Evolutionary conservation across 2,797 vertebrate species (phyloP), one percentile per base, ranked within the genome.

Genomic region (Chaetodon trifasciatus): DNA sequence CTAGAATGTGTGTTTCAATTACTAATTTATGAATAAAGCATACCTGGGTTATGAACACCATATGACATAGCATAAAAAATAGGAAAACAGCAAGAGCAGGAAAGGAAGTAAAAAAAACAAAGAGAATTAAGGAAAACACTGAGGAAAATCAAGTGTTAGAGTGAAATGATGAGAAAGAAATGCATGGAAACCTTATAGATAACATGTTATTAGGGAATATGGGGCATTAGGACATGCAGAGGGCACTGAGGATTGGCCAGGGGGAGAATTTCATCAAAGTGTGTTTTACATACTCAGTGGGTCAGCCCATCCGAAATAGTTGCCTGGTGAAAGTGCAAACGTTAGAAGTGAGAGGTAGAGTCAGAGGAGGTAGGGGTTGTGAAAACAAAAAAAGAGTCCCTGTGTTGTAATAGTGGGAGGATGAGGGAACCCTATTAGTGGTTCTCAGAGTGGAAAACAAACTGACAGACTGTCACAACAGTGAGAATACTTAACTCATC

Each of bases 271-370:
- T 66, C 55, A 90, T 86, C 42, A 87, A 87, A 85, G 70, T 86
- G 68, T 63, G 82, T 81, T 93, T 96, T 98, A 99, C 97, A 96
- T 99, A 99, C 98, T 97, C 94, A 95, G 95, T 84, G 96, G 94
- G 81, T 98, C 96, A 93, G 96, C 96, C 98, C 98, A 99, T 98
- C 97, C 97, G 95, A 99, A 98, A 99, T 97, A 98, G 96, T 96
- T 97, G 97, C 98, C 98, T 99, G 97, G 94, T 93, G 92, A 86
- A 95, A 95, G 91, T 92, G 92, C 90, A 96, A 93, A 96, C 71
- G 91, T 95, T 92, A 96, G 83, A 94, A 93, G 95, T 96, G 90
- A 96, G 95, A 94, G 74, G 74, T 82, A 76, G 61, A 89, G 70
- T 83, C 60, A 85, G 52, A 85, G 69, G 68, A 87, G 4, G 62